These are phyloP conservation scores for Scylla paramamosain DNA, from an alignment of 1,140 invertebrate species.

Conservation along the genomic window DNA sequence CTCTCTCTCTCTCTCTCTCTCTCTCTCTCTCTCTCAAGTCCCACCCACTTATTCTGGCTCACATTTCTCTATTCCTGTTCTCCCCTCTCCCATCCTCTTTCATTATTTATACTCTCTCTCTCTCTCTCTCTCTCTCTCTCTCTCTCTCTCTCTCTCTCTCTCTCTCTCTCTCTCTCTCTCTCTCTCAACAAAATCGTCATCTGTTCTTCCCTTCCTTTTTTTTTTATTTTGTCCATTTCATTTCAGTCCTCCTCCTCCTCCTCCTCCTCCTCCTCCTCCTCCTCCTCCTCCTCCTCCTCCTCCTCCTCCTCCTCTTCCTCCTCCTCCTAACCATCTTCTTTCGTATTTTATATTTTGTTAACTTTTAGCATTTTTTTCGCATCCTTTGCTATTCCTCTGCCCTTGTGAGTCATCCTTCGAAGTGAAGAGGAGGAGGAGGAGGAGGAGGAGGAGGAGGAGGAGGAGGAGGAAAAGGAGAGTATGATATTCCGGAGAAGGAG, in stretches of 20 bases:
- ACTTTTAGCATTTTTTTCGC: too few relatives aligned
- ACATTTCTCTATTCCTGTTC: too few relatives aligned
- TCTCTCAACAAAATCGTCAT: not conserved
- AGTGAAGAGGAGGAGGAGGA: too few relatives aligned
- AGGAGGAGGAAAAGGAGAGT: not conserved
- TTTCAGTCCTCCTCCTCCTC: not conserved
- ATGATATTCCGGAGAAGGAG: not conserved
- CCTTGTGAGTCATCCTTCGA: too few relatives aligned
- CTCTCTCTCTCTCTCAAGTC: too few relatives aligned
- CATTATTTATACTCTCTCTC: too few relatives aligned
- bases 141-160: conserved; percentile 4
- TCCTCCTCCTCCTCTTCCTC: not conserved
- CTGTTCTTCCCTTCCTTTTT: not conserved
- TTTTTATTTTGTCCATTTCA: not conserved
- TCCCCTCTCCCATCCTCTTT: too few relatives aligned
- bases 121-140: too few relatives aligned
- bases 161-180: not conserved
- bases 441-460: too few relatives aligned
- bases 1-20: not conserved
- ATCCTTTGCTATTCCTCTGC: too few relatives aligned
- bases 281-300: not conserved
- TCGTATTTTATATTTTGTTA: not conserved
- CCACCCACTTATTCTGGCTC: too few relatives aligned
- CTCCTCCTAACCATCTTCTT: not conserved
- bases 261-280: not conserved